Conservation (phyloP, 2,888 invertebrate genomes). For the Zeuzera pyrina region DNA sequence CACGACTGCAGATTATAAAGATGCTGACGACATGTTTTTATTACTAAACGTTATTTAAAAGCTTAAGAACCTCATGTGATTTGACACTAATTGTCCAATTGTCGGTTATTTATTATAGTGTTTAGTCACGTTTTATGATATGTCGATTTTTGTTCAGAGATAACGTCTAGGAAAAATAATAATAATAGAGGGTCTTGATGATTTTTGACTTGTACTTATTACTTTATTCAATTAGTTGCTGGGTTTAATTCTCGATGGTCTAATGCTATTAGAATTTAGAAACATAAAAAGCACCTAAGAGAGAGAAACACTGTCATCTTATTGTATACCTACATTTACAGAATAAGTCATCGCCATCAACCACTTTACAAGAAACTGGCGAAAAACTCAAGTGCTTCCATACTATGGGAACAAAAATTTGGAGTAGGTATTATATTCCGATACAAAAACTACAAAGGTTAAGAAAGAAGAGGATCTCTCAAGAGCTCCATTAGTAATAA, state of each 20-base stretch:
- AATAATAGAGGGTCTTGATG: no score
- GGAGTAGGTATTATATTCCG: conserved; percentile 20
- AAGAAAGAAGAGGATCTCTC: conserved; percentile 6
- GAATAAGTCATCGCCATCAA: no score
- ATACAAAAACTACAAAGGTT: conserved; percentile 24
- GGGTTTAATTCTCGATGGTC: no score
- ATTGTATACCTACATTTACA: no score
- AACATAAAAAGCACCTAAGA: no score
- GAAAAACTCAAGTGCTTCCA: conserved; percentile 36
- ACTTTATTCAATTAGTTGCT: no score
- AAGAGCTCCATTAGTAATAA: conserved; percentile 51
- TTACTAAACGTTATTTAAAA: conserved; percentile 45
- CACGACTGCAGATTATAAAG: conserved; percentile 13
- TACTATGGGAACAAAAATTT: conserved; percentile 32
- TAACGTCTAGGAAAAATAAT: no score
- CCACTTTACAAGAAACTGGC: no score
- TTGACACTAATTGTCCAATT: conserved; percentile 31
- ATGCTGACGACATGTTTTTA: conserved; percentile 25
- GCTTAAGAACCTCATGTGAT: conserved; percentile 38
- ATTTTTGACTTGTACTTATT: no score
- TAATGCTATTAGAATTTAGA: no score
- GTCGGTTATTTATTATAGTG: conserved; percentile 26
- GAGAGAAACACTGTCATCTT: no score
- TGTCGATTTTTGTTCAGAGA: no score
- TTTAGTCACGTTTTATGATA: conserved; percentile 35